Evolutionary conservation across 2,113 vertebrate genomes (phyloP).

Genomic region (Petrocephalus zakoni): DNA sequence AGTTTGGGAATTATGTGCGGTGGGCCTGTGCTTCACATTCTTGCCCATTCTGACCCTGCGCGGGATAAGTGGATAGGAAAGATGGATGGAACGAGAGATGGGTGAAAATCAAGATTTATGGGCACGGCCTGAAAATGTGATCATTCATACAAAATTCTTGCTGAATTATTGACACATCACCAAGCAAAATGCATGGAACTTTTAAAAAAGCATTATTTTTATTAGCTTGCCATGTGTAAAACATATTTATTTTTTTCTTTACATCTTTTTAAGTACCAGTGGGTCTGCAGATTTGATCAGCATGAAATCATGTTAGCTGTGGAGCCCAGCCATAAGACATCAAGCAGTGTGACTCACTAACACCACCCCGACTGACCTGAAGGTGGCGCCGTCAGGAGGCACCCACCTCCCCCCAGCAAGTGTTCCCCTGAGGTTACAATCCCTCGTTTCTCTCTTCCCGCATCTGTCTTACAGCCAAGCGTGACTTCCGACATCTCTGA

Average conservation of each 20-base stretch:
- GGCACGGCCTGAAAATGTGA: not conserved
- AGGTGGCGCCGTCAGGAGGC: not conserved
- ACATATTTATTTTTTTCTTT: not conserved
- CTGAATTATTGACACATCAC: not conserved
- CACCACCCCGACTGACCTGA: not conserved
- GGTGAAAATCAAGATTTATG: not conserved
- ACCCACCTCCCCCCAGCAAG: not conserved
- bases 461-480: not conserved
- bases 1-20: not conserved
- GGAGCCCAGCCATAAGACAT: not conserved
- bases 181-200: not conserved
- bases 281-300: not conserved
- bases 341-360: not conserved
- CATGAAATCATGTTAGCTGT: not conserved
- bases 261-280: not conserved
- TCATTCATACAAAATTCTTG: not conserved
- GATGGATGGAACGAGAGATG: not conserved
- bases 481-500: not conserved
- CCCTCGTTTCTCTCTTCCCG: not conserved
- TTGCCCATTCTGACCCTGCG: not conserved
- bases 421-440: not conserved
- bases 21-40: not conserved
- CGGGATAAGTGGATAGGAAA: not conserved
- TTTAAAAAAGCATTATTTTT: not conserved
- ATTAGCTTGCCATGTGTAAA: not conserved